Percentiles rank a stretch among this genome's conserved stretches.
Evolutionary conservation across 2,797 vertebrate genomes (phyloP).

Genomic region (Tadarida brasiliensis): DNA sequence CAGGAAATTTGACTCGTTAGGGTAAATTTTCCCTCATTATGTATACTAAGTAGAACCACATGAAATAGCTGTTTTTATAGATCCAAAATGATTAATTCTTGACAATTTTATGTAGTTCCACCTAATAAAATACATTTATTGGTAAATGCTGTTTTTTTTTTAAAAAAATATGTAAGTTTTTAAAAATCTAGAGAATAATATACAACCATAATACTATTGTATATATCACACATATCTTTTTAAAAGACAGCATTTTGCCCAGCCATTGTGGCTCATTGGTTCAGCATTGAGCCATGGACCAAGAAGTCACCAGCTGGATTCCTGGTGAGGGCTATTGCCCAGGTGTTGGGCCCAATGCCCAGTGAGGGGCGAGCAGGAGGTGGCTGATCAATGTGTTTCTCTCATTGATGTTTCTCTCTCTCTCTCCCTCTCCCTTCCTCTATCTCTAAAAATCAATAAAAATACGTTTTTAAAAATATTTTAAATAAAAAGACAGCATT

Average conservation of each 20-base stretch:
- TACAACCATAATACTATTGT: not conserved
- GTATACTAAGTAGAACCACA: not conserved
- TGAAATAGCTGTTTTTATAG: not conserved
- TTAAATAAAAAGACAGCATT: not conserved
- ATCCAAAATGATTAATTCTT: slow-evolving; percentile 32
- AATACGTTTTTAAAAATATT: too few species aligned
- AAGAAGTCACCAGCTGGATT: too few species aligned
- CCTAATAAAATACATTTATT: not conserved
- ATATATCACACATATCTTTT: not conserved
- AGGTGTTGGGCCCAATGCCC: too few species aligned
- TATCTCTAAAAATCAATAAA: too few species aligned
- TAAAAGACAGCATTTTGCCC: not conserved
- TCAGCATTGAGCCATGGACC: too few species aligned
- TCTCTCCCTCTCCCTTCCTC: too few species aligned
- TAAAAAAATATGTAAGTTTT: not conserved
- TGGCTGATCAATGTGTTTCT: too few species aligned
- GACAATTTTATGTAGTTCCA: slow-evolving; percentile 27
- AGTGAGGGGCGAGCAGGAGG: too few species aligned
- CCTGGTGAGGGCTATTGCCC: too few species aligned
- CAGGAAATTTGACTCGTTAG: not conserved
- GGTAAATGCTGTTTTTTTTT: not conserved
- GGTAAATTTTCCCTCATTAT: not conserved
- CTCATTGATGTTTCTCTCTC: too few species aligned
- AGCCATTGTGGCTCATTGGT: too few species aligned
- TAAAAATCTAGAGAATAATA: not conserved